Percentiles rank a stretch among this genome's conserved stretches.
These are phyloP conservation scores for Salvelinus sp. DNA, from an alignment of 2,113 vertebrate species.

Conservation along the genomic window DNA sequence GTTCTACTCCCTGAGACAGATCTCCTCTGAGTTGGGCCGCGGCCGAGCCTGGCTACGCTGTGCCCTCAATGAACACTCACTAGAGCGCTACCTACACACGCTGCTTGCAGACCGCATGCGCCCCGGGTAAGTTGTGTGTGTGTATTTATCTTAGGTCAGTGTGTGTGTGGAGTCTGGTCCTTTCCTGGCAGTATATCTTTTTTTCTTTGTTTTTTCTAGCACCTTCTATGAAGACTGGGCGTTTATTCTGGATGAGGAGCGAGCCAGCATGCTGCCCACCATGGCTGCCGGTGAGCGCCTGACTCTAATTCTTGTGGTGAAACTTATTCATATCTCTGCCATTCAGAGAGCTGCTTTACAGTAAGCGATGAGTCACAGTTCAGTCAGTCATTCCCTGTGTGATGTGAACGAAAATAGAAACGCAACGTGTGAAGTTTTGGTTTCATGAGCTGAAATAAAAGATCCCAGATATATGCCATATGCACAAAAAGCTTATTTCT, in stretches of 20 bases:
- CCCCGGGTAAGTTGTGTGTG: constrained; percentile 76
- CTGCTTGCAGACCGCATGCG: constrained; percentile 85
- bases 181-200: not conserved
- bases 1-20: constrained; percentile 87
- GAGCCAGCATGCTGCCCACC: constrained; percentile 94
- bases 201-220: constrained; percentile 64
- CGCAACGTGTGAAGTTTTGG: too few relatives aligned
- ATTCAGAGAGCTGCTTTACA: too few relatives aligned
- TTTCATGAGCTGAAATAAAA: too few relatives aligned
- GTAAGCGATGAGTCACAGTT: too few relatives aligned
- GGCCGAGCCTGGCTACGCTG: constrained; percentile 97
- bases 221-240: constrained; percentile 98
- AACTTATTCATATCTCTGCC: not conserved
- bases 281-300: constrained; percentile 92
- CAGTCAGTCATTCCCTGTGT: too few relatives aligned
- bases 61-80: constrained; percentile 92
- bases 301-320: not conserved
- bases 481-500: too few relatives aligned
- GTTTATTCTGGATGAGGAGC: constrained; percentile 93
- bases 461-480: too few relatives aligned
- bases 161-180: not conserved
- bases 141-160: not conserved
- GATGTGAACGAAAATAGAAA: too few relatives aligned
- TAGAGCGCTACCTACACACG: constrained; percentile 91
- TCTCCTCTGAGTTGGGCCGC: constrained; percentile 85